Evolutionary conservation across 1,140 invertebrate genomes (phyloP), one percentile per base, ranked within the genome.

Genomic region (Ectropis grisescens): DNA sequence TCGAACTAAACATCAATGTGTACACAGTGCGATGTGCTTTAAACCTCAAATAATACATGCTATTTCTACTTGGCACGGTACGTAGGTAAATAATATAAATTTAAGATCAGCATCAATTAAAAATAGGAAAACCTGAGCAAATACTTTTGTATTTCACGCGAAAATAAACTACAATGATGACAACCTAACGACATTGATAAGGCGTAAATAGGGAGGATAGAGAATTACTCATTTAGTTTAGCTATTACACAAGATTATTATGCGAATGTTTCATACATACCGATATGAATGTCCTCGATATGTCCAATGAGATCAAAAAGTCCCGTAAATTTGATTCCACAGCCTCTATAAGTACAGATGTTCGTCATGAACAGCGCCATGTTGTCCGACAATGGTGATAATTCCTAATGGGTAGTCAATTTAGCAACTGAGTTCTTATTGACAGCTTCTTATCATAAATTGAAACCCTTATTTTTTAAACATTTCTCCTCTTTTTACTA

Each of bases 361-460:
- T 94, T 93, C 71, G 92, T 84, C 84, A 93, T 87, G 85, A 93
- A 93, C 82, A 93, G 91, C 78, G 92, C 91, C 92, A 93, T 93
- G n/a, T n/a, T n/a, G 80, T 83, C 84, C 62, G 50, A 58, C 56
- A 58, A 59, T 55, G 59, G 53, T 64, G 58, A 61, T 65, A 37
- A 40, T 4, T 19, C 16, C 16, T 19, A 19, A 4, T 19, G 16
- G 16, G 8, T 62, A 75, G 66, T 76, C 75, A 80, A 60, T 33
- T 38, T 30, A 37, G 53, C 25, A 29, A 55, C 65, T 50, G 37
- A 55, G 48, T 29, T 56, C 16, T 19, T 19, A 19, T 3, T 19
- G 16, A 19, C 16, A 19, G 16, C n/a, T n/a, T n/a, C n/a, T n/a
- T n/a, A n/a, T n/a, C n/a, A n/a, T n/a, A n/a, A n/a, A n/a, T n/a